Evolutionary conservation across 2,888 invertebrate genomes (phyloP).

Genomic region (Leptinotarsa rubiginosa): DNA sequence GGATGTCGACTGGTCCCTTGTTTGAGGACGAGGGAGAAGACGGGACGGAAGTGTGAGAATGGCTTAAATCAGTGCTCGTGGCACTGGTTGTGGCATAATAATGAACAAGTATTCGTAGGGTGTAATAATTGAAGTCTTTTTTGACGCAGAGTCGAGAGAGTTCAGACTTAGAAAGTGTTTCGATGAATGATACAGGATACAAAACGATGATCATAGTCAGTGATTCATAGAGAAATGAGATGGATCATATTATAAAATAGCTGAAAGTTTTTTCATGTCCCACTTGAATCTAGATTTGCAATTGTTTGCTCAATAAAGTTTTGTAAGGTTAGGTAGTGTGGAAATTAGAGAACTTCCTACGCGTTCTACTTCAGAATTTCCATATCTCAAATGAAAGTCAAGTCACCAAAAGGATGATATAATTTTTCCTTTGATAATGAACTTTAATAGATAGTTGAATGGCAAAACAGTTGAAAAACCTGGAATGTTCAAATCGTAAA

Average conservation of each 20-base stretch:
- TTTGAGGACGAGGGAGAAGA: slow-evolving; percentile 91
- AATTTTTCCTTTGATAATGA: too few species aligned
- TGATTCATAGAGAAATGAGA: too few species aligned
- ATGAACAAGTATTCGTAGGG: slow-evolving; percentile 47
- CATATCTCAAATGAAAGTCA: too few species aligned
- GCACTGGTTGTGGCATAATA: slow-evolving; percentile 57
- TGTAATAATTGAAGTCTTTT: not conserved
- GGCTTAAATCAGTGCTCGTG: slow-evolving; percentile 63
- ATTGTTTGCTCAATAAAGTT: not conserved
- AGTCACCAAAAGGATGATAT: too few species aligned
- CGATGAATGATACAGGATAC: not conserved
- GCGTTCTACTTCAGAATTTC: too few species aligned
- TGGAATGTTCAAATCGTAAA: too few species aligned
- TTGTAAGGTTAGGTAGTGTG: not conserved
- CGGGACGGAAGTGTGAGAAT: slow-evolving; percentile 85
- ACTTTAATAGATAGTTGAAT: too few species aligned
- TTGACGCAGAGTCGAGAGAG: slow-evolving; percentile 32
- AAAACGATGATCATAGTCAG: not conserved
- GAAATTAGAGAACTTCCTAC: too few species aligned
- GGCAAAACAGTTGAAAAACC: too few species aligned
- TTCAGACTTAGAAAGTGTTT: slow-evolving; percentile 24
- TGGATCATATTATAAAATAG: too few species aligned
- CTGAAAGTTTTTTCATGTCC: too few species aligned
- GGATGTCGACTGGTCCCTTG: slow-evolving; percentile 76
- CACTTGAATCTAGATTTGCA: not conserved